Evolutionary conservation across 2,113 vertebrate species (phyloP), one percentile per base, ranked within the genome.

Genomic region (Myocastor coypus): DNA sequence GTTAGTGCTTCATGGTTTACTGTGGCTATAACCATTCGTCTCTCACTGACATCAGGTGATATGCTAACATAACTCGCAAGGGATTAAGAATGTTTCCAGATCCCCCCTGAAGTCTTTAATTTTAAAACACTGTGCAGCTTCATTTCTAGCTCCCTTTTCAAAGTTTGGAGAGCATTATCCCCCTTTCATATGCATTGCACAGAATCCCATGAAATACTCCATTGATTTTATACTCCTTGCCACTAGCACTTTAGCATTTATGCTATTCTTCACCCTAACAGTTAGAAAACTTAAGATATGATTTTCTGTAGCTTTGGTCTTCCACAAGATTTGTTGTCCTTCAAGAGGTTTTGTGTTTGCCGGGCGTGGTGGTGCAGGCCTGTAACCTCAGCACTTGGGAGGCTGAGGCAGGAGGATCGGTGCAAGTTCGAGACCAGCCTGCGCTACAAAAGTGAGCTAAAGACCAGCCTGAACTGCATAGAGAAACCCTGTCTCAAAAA

Each of bases 151-250:
- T 98, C 68, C 84, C 89, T 96, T 92, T 90, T 61, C 88, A 92
- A 97, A 98, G 92, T 84, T 55, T 19, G 89, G 85, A 92, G 97
- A 97, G 22, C 71, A 63, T 95, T 92, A 63, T 64, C 11, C 0
- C 0, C 50, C 6, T 97, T 98, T 85, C 93, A 52, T 95, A 96
- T 97, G 64, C 69, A 87, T 97, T 96, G 68, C 95, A 94, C 6
- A 13, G 82, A 97, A 97, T 97, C 95, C 94, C 96, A 97, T 98
- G 97, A 98, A 98, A 97, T 94, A 98, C 77, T 82, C 80, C 95
- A 98, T 96, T 98, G 96, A 97, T 97, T 98, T 98, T 97, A 97
- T 97, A 98, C 98, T 97, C 96, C 80, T 97, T 97, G 32, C 34
- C 96, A 97, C 97, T 97, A 98, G 75, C 86, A 95, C 92, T 96